Base-by-base conservation (phyloP, 1,140 invertebrate genomes). In the Plectrocnemia conspersa region DNA sequence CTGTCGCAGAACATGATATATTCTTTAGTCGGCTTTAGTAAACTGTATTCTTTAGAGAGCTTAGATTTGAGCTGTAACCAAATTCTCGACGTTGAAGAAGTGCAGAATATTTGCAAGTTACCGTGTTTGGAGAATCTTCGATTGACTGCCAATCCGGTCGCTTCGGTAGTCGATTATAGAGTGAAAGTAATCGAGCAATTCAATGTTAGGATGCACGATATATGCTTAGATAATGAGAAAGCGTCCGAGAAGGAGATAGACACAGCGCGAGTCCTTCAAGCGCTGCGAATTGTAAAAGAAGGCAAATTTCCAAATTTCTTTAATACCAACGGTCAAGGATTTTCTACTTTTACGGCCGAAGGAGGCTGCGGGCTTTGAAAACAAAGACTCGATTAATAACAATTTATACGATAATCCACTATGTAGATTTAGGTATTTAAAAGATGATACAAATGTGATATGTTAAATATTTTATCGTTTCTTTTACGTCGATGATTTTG, bases 131-230 rank as follows among this genome's bases (percentile, higher is more conserved):
- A 95, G 66, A 82, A 88, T 68, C 71, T 97, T 5, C 79, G 84
- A 63, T 72, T 97, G 11, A 89, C 85, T 11, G 92, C 89, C 0
- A 97, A 98, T 76, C 88, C 91, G 27, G 85, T 98, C 0, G 88
- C 91, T 0, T 71, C 83, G 2, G 79, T 84, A 27, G 78, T 89
- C 59, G 94, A 97, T 73, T 98, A 97, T 69, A 79, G 94, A 65
- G 86, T 92, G 0, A 90, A 90, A 67, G 86, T 94, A 0, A 75
- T 97, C 45, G 86, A 90, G 62, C 79, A 84, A 47, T 93, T 95
- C 66, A 86, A 86, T 36, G 78, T 81, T 32, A 76, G 89, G 40
- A 87, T 88, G 54, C 69, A 77, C 25, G 84, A 91, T 59, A 80
- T 93, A 33, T 87, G 80, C 67, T 70, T 97, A 38, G 94, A 97